Conservation (phyloP, 2,888 invertebrate species). For the Lysandra bellargus region DNA sequence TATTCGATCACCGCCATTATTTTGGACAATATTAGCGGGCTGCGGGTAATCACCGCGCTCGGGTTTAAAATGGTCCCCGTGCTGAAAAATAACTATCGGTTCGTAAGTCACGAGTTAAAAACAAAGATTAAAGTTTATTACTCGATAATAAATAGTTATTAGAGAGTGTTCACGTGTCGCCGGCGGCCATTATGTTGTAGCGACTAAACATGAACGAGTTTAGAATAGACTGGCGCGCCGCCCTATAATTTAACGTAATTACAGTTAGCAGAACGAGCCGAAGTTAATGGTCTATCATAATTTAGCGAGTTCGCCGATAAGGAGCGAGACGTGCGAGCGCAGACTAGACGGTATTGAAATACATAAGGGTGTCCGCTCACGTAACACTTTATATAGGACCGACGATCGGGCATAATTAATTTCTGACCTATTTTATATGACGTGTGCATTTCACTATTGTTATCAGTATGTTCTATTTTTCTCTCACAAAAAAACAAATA, state of each 20-base stretch:
- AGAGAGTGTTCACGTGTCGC: slow-evolving; percentile 9
- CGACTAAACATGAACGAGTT: slow-evolving; percentile 21
- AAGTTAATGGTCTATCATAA: slow-evolving; percentile 27
- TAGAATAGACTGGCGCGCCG: slow-evolving; percentile 11
- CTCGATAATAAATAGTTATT: slow-evolving; percentile 16
- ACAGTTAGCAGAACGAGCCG: slow-evolving; percentile 26
- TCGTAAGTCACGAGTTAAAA: not conserved
- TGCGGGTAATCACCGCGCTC: not conserved
- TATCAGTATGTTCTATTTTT: too few relatives aligned
- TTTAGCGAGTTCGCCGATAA: slow-evolving; percentile 25
- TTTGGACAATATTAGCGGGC: not conserved
- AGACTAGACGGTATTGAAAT: not conserved
- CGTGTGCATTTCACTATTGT: too few relatives aligned
- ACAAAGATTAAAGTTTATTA: not conserved
- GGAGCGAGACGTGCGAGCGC: slow-evolving; percentile 10
- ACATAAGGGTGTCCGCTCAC: not conserved
- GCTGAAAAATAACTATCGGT: not conserved
- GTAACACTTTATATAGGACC: not conserved
- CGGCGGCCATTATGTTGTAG: slow-evolving; percentile 8
- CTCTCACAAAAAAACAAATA: not conserved
- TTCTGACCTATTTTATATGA: too few relatives aligned
- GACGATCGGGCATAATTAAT: too few relatives aligned
- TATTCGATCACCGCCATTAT: not conserved
- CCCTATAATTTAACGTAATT: slow-evolving; percentile 26
- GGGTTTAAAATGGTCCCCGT: not conserved